phyloP scores from a whole-genome alignment of 2,888 invertebrate species.

The Euclidia mi region DNA sequence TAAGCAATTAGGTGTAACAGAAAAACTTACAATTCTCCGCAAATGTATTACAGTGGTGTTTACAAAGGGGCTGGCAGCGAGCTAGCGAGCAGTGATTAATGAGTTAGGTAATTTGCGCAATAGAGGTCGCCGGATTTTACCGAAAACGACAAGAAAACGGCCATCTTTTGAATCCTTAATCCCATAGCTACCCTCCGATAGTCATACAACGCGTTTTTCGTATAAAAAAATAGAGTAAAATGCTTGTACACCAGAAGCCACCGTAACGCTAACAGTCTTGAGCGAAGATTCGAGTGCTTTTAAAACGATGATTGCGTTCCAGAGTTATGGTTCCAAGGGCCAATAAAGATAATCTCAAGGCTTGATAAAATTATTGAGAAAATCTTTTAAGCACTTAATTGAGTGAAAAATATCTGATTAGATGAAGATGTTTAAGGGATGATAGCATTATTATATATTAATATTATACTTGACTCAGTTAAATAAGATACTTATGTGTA shows the following conservation, averaged over 20 bases:
- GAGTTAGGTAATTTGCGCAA: slow-evolving; percentile 64
- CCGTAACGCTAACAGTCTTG: not conserved
- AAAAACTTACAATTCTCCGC: slow-evolving; percentile 29
- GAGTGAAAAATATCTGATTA: not conserved
- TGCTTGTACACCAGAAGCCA: slow-evolving; percentile 2
- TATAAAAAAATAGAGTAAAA: slow-evolving; percentile 39
- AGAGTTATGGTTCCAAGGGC: not conserved
- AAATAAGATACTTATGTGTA: too few species aligned
- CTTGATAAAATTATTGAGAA: not conserved
- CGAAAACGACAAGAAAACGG: slow-evolving; percentile 43
- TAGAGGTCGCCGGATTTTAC: slow-evolving; percentile 57
- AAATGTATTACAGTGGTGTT: slow-evolving; percentile 34
- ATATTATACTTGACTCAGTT: too few species aligned
- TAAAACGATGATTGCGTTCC: not conserved
- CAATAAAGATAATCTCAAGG: not conserved
- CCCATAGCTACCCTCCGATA: not conserved
- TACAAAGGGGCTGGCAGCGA: slow-evolving; percentile 36
- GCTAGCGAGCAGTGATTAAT: slow-evolving; percentile 59
- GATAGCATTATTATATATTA: too few species aligned
- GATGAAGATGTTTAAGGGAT: not conserved
- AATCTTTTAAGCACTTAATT: slow-evolving; percentile 1
- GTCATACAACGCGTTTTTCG: slow-evolving; percentile 7
- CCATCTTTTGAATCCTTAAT: slow-evolving; percentile 49
- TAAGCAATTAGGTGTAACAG: slow-evolving; percentile 34
- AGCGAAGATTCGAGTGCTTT: not conserved